Evolutionary conservation across 2,113 vertebrate species (phyloP).

Genomic region (Stigmatopora nigra): DNA sequence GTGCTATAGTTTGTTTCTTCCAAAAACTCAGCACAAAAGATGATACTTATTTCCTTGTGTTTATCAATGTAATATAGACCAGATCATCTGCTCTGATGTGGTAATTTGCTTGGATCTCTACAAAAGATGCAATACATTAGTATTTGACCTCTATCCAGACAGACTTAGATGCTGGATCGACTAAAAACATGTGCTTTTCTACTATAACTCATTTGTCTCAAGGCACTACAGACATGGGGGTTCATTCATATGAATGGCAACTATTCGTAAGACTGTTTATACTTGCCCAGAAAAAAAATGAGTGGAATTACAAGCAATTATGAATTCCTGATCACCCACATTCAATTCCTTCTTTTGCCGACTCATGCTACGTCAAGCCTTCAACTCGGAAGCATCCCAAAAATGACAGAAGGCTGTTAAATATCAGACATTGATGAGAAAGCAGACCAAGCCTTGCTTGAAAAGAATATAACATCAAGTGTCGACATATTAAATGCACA

Average conservation of each 20-base stretch:
- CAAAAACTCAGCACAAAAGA: not conserved
- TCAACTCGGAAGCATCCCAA: constrained; percentile 33
- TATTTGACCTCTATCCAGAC: constrained; percentile 4
- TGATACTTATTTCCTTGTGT: not conserved
- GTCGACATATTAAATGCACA: constrained; percentile 24
- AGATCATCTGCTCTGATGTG: not conserved
- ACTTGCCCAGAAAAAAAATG: constrained; percentile 44
- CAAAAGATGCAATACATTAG: not conserved
- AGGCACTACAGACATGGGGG: constrained; percentile 9
- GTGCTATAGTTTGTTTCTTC: not conserved
- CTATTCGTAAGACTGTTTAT: constrained; percentile 26
- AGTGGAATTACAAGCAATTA: constrained; percentile 42
- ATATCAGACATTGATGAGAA: constrained; percentile 29
- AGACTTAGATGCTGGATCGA: not conserved
- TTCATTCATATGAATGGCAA: constrained; percentile 11
- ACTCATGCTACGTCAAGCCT: constrained; percentile 46
- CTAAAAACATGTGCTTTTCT: constrained; percentile 33
- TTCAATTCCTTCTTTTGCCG: constrained; percentile 47
- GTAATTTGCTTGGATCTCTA: not conserved
- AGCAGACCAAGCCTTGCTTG: constrained; percentile 26
- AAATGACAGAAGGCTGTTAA: constrained; percentile 53
- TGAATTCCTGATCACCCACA: constrained; percentile 51
- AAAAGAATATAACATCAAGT: constrained; percentile 22
- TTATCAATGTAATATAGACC: not conserved
- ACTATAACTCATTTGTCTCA: constrained; percentile 9